These are phyloP conservation scores for Mormyrus proboscirostris DNA, from an alignment of 2,797 vertebrate species.

Conservation along the genomic window DNA sequence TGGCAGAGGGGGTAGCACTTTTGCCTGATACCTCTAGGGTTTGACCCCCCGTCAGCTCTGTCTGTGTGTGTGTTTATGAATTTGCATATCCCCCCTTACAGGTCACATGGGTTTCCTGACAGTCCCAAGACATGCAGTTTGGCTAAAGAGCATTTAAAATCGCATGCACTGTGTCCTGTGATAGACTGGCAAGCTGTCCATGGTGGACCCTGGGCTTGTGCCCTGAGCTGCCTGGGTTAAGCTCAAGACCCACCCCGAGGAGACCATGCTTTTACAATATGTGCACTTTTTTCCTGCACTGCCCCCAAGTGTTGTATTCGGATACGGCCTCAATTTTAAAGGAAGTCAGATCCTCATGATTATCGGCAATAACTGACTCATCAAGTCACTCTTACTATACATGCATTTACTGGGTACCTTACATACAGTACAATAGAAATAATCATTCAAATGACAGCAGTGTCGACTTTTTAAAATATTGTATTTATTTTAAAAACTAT, in stretches of 20 bases:
- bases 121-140: not conserved
- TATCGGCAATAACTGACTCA: not conserved
- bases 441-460: not conserved
- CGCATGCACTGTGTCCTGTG: not conserved
- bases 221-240: not conserved
- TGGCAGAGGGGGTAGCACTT: not conserved
- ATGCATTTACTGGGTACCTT: not conserved
- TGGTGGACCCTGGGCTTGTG: not conserved
- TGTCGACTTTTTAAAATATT: not conserved
- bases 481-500: not conserved
- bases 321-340: not conserved
- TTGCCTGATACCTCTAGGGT: not conserved
- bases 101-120: not conserved
- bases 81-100: not conserved
- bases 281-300: not conserved
- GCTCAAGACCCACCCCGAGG: not conserved
- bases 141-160: not conserved
- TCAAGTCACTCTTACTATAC: not conserved
- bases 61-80: not conserved
- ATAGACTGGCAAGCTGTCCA: not conserved
- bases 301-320: constrained; percentile 4
- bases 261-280: not conserved
- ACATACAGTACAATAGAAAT: not conserved
- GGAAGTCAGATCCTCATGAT: not conserved
- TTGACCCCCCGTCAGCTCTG: not conserved